Evolutionary conservation across 1,140 invertebrate genomes (phyloP).

Genomic region (Bilobella aurantiaca): DNA sequence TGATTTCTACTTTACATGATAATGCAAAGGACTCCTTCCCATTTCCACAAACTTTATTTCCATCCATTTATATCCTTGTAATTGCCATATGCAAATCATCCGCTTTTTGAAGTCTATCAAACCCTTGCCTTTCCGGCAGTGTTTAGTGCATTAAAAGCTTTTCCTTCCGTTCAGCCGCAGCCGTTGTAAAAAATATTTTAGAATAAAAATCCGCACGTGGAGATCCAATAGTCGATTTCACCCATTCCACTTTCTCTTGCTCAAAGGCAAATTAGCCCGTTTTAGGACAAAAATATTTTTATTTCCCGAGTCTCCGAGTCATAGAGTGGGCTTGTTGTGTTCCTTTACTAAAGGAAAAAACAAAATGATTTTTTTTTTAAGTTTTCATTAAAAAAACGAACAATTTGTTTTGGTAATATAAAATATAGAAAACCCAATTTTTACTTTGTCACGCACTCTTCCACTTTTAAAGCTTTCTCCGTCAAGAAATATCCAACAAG

Average conservation of each 20-base stretch:
- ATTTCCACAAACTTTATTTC: background rate
- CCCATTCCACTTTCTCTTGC: background rate
- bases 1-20: too few species aligned
- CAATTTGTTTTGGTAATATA: too few species aligned
- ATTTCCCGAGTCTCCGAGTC: background rate
- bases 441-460: background rate
- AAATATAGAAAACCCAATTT: too few species aligned
- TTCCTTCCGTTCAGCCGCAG: background rate
- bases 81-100: slow-evolving; percentile 27
- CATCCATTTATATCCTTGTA: slow-evolving; percentile 12
- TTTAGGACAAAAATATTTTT: background rate
- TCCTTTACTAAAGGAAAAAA: background rate
- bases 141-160: background rate
- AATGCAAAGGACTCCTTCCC: too few species aligned
- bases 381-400: background rate
- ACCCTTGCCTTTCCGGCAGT: background rate
- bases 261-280: background rate
- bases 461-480: too few species aligned
- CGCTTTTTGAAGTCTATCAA: background rate
- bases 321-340: too few species aligned
- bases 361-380: background rate
- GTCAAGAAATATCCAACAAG: too few species aligned
- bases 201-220: background rate
- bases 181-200: too few species aligned
- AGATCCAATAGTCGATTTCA: background rate